Evolutionary conservation across 92 coral and sea anemone genomes (phyloP).

Genomic region (Umimayanthus chanpuru): DNA sequence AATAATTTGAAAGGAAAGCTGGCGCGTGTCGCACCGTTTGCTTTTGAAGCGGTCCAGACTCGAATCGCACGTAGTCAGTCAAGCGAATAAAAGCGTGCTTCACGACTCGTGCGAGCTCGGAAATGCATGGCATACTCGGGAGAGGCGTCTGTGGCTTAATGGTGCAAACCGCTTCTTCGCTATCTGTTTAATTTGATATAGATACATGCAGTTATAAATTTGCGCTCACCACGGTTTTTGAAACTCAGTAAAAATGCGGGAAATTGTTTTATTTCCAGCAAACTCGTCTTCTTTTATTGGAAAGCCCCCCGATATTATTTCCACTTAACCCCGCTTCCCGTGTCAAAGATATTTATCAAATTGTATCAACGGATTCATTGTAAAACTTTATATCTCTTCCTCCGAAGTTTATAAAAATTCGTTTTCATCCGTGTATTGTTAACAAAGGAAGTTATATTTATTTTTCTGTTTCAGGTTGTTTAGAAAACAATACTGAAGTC

Average conservation of each 20-base stretch:
- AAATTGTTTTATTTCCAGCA: not conserved
- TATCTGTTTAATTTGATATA: conserved; percentile 17
- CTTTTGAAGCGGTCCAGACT: conserved; percentile 7
- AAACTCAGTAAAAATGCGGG: not conserved
- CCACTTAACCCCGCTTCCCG: not conserved
- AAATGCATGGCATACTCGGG: not conserved
- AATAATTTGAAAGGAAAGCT: conserved; percentile 8
- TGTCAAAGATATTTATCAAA: not conserved
- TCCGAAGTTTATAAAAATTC: not conserved
- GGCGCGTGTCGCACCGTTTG: conserved; percentile 7
- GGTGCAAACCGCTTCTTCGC: not conserved
- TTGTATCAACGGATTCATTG: not conserved
- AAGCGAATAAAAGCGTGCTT: not conserved
- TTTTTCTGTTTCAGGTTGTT: not conserved
- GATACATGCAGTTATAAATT: not conserved
- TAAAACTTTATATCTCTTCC: not conserved
- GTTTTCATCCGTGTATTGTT: not conserved
- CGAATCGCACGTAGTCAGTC: not conserved
- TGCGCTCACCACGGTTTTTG: not conserved
- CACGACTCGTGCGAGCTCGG: not conserved
- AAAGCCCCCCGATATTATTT: not conserved
- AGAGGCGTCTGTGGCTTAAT: not conserved
- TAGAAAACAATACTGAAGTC: not conserved
- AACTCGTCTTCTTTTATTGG: not conserved
- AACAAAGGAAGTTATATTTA: not conserved